Percentiles rank a stretch among this genome's conserved stretches.
These are phyloP conservation scores for Phrynocephalus versicolor DNA, from an alignment of 2,113 vertebrate genomes.

Conservation along the genomic window DNA sequence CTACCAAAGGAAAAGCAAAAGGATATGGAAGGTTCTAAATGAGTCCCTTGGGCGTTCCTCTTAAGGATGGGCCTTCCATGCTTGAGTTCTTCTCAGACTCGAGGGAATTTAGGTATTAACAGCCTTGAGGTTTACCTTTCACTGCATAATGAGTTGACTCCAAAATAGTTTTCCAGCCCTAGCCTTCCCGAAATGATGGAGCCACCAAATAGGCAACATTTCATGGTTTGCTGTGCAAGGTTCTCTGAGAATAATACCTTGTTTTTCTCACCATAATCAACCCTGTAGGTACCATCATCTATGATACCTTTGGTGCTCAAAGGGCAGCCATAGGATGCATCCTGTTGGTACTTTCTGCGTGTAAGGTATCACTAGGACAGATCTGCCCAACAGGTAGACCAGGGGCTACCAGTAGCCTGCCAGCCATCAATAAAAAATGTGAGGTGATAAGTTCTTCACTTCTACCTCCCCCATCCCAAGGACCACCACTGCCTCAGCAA, in stretches of 20 bases:
- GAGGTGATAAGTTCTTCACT: no score
- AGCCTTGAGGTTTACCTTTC: neutral
- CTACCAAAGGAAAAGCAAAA: conserved; percentile 30
- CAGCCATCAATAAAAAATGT: no score
- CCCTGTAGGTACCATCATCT: neutral
- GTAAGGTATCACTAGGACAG: no score
- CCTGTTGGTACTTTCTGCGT: neutral
- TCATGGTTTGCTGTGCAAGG: neutral
- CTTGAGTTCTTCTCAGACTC: neutral
- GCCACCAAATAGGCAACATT: neutral
- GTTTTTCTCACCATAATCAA: neutral
- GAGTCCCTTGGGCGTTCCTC: neutral
- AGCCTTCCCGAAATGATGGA: neutral
- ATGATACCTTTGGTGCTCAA: neutral
- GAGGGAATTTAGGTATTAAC: neutral
- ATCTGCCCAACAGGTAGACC: no score
- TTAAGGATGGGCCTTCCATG: neutral
- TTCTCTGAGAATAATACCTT: neutral
- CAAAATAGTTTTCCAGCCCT: neutral
- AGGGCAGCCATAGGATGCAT: neutral
- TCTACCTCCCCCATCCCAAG: no score
- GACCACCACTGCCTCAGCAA: no score
- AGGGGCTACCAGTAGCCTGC: no score
- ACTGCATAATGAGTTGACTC: neutral
- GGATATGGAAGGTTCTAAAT: conserved; percentile 22